Conservation (phyloP, 2,888 invertebrate genomes). For the Syrista parreyssii region DNA sequence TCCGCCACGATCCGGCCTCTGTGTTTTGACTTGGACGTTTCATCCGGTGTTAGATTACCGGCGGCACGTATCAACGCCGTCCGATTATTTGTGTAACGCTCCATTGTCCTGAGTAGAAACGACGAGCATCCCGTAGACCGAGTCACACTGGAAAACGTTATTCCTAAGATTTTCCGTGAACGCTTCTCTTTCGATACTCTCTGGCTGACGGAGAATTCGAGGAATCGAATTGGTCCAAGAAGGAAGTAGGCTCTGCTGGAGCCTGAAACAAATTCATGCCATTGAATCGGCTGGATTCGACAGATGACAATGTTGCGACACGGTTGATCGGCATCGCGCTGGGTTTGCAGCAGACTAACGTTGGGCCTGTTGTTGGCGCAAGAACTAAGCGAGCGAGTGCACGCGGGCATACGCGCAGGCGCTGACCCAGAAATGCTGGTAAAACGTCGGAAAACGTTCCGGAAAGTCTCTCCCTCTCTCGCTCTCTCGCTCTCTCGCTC, state of each 20-base stretch:
- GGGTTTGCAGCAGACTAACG: neutral
- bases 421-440: too few relatives aligned
- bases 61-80: constrained; percentile 13
- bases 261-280: constrained; percentile 48
- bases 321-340: constrained; percentile 12
- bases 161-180: constrained; percentile 9
- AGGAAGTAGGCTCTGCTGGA: constrained; percentile 49
- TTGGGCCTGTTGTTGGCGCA: too few relatives aligned
- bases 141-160: constrained; percentile 8
- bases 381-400: too few relatives aligned
- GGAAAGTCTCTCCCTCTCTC: constrained; percentile 19
- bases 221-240: constrained; percentile 9
- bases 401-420: too few relatives aligned
- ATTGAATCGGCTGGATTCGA: constrained; percentile 31
- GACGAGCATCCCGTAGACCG: neutral
- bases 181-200: neutral
- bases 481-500: constrained; percentile 12
- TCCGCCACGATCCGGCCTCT: constrained; percentile 2
- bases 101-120: constrained; percentile 46
- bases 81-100: constrained; percentile 59
- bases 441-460: too few relatives aligned
- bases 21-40: constrained; percentile 57
- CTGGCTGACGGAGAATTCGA: neutral
- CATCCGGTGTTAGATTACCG: constrained; percentile 58
- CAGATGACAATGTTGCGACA: constrained; percentile 16